A percentile compares a stretch with the other conserved stretches of the same genome.
These are phyloP conservation scores for Dryomyza anilis DNA, from an alignment of 2,888 invertebrate species.

Conservation along the genomic window DNA sequence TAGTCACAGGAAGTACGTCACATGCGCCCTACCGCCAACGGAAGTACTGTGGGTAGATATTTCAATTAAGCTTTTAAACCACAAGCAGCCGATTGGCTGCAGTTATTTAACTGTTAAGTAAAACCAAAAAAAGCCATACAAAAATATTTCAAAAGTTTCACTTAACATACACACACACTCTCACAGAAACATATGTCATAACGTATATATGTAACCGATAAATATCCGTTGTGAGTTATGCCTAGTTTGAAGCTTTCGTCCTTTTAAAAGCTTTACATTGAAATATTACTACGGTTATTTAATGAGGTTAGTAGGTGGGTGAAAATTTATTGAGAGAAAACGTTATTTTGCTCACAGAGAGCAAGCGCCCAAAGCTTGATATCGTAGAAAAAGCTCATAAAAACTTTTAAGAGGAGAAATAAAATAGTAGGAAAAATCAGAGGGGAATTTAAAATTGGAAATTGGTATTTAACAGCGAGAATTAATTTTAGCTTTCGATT, in stretches of 20 bases:
- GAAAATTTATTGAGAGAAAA: neutral
- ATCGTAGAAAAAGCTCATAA: too few species aligned
- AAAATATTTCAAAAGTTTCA: neutral
- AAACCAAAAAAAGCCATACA: neutral
- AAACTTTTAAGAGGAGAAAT: too few species aligned
- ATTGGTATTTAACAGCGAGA: too few species aligned
- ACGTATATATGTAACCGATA: constrained; percentile 19
- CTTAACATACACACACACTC: neutral
- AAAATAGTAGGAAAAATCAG: too few species aligned
- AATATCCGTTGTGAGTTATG: constrained; percentile 16
- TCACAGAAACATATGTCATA: constrained; percentile 13
- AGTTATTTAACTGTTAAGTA: neutral
- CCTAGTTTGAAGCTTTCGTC: neutral
- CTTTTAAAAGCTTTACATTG: constrained; percentile 3
- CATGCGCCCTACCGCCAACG: constrained; percentile 14
- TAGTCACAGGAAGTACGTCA: neutral
- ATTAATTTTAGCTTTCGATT: too few species aligned
- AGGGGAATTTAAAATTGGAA: too few species aligned
- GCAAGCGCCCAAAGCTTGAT: too few species aligned
- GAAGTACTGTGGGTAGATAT: neutral
- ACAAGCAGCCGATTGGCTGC: constrained; percentile 15
- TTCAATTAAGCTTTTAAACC: neutral
- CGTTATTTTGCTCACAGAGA: too few species aligned
- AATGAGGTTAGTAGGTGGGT: neutral
- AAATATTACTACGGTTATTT: neutral